Percentiles rank a stretch among this genome's conserved stretches.
These are phyloP conservation scores for Neomorphus geoffroyi DNA, from an alignment of 2,797 vertebrate species.

Conservation along the genomic window DNA sequence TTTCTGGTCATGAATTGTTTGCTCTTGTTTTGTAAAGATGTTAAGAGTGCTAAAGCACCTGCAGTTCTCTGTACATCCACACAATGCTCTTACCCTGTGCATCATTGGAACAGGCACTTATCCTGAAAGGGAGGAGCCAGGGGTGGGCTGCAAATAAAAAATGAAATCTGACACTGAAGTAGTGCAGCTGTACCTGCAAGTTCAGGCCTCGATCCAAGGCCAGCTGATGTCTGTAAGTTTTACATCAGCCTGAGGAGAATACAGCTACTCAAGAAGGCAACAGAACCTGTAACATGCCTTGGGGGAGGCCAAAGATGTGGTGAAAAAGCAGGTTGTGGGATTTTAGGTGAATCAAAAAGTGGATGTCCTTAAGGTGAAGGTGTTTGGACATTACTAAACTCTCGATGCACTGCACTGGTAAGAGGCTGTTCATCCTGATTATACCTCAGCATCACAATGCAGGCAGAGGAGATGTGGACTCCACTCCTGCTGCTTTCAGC, in stretches of 20 bases:
- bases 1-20: background rate
- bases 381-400: rapidly evolving
- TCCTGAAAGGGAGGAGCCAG: background rate
- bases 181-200: background rate
- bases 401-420: background rate
- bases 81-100: background rate
- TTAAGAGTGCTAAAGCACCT: background rate
- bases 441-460: background rate
- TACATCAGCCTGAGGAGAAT: background rate
- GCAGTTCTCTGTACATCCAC: rapidly evolving
- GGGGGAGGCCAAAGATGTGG: background rate
- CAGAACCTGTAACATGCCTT: background rate
- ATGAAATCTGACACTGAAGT: background rate
- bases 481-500: background rate
- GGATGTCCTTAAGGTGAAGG: background rate
- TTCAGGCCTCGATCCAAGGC: background rate
- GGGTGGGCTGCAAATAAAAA: background rate
- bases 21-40: background rate
- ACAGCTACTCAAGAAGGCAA: background rate
- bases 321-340: background rate
- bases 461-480: background rate
- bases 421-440: background rate
- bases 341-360: background rate
- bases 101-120: background rate
- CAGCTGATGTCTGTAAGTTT: background rate